Evolutionary conservation across 2,888 invertebrate species (phyloP).

Genomic region (Drosophila hamatofila): DNA sequence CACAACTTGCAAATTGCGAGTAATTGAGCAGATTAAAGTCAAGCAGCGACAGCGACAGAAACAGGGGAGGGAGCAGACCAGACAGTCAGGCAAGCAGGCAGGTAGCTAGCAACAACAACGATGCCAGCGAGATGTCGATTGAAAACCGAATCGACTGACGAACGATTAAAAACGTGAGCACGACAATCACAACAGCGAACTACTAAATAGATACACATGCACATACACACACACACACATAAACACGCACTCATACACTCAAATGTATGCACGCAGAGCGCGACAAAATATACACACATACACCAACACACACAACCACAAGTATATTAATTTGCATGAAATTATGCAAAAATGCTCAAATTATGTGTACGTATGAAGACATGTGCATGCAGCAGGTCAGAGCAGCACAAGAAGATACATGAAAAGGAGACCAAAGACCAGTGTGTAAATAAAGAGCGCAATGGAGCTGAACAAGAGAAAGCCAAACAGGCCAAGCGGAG

Average conservation of each 20-base stretch:
- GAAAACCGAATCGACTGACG: slow-evolving; percentile 69
- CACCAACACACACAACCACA: background rate
- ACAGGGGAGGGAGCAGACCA: slow-evolving; percentile 34
- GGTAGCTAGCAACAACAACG: slow-evolving; percentile 43
- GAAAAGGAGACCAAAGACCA: slow-evolving; percentile 29
- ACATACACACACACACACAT: background rate
- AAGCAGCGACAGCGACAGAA: slow-evolving; percentile 58
- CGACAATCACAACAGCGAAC: slow-evolving; percentile 64
- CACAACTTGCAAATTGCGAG: slow-evolving; percentile 80
- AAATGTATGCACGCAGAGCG: slow-evolving; percentile 14
- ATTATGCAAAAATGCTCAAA: slow-evolving; percentile 75
- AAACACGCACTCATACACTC: background rate
- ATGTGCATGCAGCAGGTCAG: slow-evolving; percentile 18
- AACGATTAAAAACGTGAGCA: slow-evolving; percentile 78
- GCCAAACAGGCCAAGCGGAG: slow-evolving; percentile 44
- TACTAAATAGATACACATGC: slow-evolving; percentile 44
- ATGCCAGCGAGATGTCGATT: slow-evolving; percentile 60
- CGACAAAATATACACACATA: slow-evolving; percentile 33
- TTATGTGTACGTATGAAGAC: slow-evolving; percentile 26
- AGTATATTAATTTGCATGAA: slow-evolving; percentile 72
- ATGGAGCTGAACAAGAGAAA: slow-evolving; percentile 61
- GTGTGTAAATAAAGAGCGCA: slow-evolving; percentile 53
- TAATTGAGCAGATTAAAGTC: slow-evolving; percentile 83
- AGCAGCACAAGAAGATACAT: slow-evolving; percentile 21
- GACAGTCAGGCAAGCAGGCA: slow-evolving; percentile 39